Evolutionary conservation across 2,797 vertebrate genomes (phyloP).

Genomic region (Anableps anableps): DNA sequence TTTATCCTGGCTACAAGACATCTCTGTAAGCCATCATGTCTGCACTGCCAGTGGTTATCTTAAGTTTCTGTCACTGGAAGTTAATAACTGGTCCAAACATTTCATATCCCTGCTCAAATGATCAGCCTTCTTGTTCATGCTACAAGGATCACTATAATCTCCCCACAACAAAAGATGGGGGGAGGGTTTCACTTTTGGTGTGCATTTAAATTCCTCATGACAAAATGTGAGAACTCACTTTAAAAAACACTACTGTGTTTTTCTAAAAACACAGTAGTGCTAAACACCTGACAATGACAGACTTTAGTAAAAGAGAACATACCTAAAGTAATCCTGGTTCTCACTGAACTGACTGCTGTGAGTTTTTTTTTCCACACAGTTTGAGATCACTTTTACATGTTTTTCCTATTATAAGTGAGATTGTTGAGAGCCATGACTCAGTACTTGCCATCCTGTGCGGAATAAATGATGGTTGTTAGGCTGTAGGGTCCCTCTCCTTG

Average conservation of each 20-base stretch:
- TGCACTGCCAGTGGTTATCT: slow-evolving; percentile 63
- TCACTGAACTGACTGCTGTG: slow-evolving; percentile 10
- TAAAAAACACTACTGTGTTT: background rate
- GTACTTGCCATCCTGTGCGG: slow-evolving; percentile 90
- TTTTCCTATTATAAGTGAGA: background rate
- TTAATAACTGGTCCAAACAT: slow-evolving; percentile 83
- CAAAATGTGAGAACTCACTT: slow-evolving; percentile 49
- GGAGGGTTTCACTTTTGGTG: slow-evolving; percentile 66
- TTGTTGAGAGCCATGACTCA: slow-evolving; percentile 1
- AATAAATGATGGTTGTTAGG: slow-evolving; percentile 85
- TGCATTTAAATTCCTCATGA: slow-evolving; percentile 76
- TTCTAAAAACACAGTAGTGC: background rate
- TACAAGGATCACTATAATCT: slow-evolving; percentile 74
- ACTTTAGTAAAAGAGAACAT: slow-evolving; percentile 54
- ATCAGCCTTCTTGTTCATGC: slow-evolving; percentile 77
- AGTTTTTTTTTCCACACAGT: slow-evolving; percentile 3
- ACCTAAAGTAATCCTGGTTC: slow-evolving; percentile 29
- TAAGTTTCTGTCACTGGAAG: slow-evolving; percentile 84
- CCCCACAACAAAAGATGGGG: slow-evolving; percentile 26
- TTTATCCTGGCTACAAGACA: slow-evolving; percentile 71
- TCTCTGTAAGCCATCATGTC: slow-evolving; percentile 43
- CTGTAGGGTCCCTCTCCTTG: slow-evolving; percentile 94
- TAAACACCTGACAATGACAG: slow-evolving; percentile 63
- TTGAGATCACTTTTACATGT: slow-evolving; percentile 22
- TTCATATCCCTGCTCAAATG: slow-evolving; percentile 74